Evolutionary conservation across 2,113 vertebrate genomes (phyloP), one percentile per base, ranked within the genome.

Genomic region (Lipophrys pholis): DNA sequence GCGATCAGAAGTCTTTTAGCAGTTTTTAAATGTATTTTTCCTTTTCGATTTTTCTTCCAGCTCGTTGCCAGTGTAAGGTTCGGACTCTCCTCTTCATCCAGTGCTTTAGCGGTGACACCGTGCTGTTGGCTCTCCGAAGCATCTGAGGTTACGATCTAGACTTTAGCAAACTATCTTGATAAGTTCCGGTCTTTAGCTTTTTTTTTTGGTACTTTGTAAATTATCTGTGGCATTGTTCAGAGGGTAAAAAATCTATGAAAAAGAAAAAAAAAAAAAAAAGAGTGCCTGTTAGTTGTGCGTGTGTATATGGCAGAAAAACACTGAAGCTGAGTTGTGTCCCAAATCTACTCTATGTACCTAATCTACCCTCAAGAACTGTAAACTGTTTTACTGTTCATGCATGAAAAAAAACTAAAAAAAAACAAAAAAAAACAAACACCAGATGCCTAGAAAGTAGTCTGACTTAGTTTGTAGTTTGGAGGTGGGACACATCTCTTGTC

Each of bases 121-220:
- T 78, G 8, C 54, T 49, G 53, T 30, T 10, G 45, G 53, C 76
- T 48, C 54, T 69, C 53, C 4, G 1, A 77, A 16, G 58, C 51
- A 5, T 48, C 69, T 11, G 46, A 80, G 69, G 56, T 69, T 48
- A 50, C 15, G 59, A 76, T 50, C 54, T 76, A 43, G 73, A 54
- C 74, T 64, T 52, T 8, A 66, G 60, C 9, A 16, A 40, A 46
- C 69, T 76, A 55, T 52, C 58, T 52, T 45, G 53, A 61, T 48
- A 66, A 59, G 67, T 64, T 78, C 49, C 54, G 75, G 21, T 30
- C 21, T 30, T 30, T 4, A 30, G 21, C 21, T 30, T 30, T 30
- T 30, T 30, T 30, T 51, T 42, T 73, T 83, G 76, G 67, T 73
- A 70, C 67, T 82, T 78, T 90, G 89, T 90, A 89, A 85, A 91